Conservation (phyloP, 2,888 invertebrate species). For the Stegophylla sp. region DNA sequence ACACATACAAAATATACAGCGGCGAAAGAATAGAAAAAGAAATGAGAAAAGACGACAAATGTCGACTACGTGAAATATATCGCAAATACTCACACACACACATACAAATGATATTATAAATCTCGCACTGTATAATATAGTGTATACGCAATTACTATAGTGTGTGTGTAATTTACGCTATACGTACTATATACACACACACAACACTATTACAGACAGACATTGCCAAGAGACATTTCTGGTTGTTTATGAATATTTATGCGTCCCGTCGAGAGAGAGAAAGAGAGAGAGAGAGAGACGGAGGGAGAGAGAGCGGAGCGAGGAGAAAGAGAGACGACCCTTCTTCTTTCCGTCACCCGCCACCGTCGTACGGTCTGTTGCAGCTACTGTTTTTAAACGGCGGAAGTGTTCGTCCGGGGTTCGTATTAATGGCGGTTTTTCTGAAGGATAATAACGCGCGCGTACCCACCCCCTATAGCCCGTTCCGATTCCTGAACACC, state of each 20-base stretch:
- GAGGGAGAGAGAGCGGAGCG: no score
- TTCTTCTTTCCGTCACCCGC: background rate
- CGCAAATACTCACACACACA: background rate
- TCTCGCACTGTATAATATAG: no score
- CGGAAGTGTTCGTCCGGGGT: conserved; percentile 51
- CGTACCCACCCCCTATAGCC: background rate
- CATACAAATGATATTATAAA: background rate
- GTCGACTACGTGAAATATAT: background rate
- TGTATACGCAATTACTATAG: no score
- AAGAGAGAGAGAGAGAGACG: no score
- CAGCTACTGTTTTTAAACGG: conserved; percentile 49
- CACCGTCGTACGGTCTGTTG: conserved; percentile 7
- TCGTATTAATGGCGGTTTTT: conserved; percentile 37
- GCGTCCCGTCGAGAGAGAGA: background rate
- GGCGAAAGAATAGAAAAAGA: background rate
- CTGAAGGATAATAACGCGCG: background rate
- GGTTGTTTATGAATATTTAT: conserved; percentile 39
- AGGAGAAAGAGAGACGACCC: background rate
- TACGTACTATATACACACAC: background rate
- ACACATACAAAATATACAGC: background rate
- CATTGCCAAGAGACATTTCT: conserved; percentile 14
- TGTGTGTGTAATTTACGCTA: background rate
- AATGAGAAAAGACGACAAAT: background rate
- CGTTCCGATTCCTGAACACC: no score
- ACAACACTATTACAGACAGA: background rate